phyloP scores from a whole-genome alignment of 2,113 vertebrate genomes.

The Neotragus moschatus region DNA sequence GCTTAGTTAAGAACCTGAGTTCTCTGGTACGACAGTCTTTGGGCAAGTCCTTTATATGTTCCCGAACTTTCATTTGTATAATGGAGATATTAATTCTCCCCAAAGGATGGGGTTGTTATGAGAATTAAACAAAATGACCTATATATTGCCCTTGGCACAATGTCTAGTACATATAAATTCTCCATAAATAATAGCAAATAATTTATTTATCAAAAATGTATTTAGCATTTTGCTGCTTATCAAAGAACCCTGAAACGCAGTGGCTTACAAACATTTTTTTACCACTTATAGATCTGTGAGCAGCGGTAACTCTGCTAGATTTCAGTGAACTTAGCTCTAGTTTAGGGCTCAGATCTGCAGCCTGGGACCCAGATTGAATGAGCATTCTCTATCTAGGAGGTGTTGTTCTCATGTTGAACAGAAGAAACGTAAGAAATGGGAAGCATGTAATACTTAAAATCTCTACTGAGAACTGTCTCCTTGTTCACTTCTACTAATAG shows the following conservation, averaged over 20 bases:
- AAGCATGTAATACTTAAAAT: not conserved
- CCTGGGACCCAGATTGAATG: not conserved
- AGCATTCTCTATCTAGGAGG: not conserved
- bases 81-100: not conserved
- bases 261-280: not conserved
- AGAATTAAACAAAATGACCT: not conserved
- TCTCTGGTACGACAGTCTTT: not conserved
- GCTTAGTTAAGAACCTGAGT: not conserved
- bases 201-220: not conserved
- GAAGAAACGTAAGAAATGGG: not conserved
- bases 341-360: not conserved
- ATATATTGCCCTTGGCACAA: not conserved
- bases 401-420: not conserved
- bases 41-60: not conserved
- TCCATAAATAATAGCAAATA: not conserved
- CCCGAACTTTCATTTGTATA: not conserved
- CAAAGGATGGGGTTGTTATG: not conserved
- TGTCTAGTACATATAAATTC: not conserved
- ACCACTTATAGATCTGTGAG: not conserved
- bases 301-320: not conserved
- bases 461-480: not conserved
- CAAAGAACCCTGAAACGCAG: not conserved
- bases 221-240: not conserved
- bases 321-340: not conserved
- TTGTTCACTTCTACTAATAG: not conserved